Percentiles rank a stretch among this genome's conserved stretches.
phyloP scores from a whole-genome alignment of 1,140 invertebrate species.

The Dreissena polymorpha region DNA sequence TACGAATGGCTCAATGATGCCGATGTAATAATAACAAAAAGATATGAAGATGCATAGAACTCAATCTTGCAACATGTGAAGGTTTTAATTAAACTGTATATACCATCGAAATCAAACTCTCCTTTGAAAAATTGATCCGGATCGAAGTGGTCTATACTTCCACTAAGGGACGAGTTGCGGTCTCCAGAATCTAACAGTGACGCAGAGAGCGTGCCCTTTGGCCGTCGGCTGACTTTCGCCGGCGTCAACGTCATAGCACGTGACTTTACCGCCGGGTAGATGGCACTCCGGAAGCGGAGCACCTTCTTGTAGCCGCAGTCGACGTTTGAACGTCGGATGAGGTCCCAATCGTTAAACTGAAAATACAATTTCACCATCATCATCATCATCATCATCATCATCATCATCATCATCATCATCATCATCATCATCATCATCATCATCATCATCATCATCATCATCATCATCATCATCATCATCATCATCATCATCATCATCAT shows the following conservation, averaged over 20 bases:
- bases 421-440: too few species aligned
- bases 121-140: constrained; percentile 24
- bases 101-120: constrained; percentile 49
- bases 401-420: too few species aligned
- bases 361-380: not conserved
- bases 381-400: too few species aligned
- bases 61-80: not conserved
- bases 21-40: too few species aligned
- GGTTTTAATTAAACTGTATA: not conserved
- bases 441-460: too few species aligned
- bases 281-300: constrained; percentile 20
- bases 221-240: constrained; percentile 17
- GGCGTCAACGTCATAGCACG: not conserved
- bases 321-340: constrained; percentile 30
- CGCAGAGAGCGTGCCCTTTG: constrained; percentile 17
- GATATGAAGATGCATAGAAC: too few species aligned
- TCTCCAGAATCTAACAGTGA: constrained; percentile 12
- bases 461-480: too few species aligned
- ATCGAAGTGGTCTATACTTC: not conserved
- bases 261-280: not conserved
- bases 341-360: constrained; percentile 49
- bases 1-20: not conserved
- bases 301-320: constrained; percentile 19
- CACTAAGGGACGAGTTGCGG: constrained; percentile 2
- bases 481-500: too few species aligned